Conservation (phyloP, 2,113 vertebrate species). For the Cavia aperea region DNA sequence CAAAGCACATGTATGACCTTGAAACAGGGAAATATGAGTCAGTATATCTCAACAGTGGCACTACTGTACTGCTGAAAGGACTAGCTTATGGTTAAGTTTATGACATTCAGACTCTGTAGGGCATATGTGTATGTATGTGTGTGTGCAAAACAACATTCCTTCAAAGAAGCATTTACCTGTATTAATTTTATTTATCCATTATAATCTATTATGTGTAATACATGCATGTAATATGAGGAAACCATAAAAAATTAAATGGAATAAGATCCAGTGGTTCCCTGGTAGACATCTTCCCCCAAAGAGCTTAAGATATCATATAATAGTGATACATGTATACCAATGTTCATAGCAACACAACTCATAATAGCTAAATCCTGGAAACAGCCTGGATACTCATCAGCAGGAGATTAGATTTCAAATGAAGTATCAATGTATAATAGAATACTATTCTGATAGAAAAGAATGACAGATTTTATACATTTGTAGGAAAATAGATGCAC, state of each 20-base stretch:
- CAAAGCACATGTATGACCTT: background rate
- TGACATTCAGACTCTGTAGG: background rate
- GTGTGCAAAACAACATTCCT: background rate
- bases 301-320: background rate
- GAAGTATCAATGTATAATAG: background rate
- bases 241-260: background rate
- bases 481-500: background rate
- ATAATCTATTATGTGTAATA: background rate
- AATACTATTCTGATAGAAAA: background rate
- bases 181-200: background rate
- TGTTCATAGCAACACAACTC: background rate
- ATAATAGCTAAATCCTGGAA: background rate
- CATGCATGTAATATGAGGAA: background rate
- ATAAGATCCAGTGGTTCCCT: background rate
- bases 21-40: background rate
- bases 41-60: background rate
- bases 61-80: background rate
- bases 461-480: background rate
- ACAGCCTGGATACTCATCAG: background rate
- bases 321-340: background rate
- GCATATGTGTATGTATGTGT: background rate
- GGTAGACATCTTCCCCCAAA: background rate
- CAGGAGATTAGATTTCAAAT: background rate
- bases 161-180: background rate
- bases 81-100: background rate